Evolutionary conservation across 1,140 invertebrate species (phyloP).

Genomic region (Palaemon carinicauda): DNA sequence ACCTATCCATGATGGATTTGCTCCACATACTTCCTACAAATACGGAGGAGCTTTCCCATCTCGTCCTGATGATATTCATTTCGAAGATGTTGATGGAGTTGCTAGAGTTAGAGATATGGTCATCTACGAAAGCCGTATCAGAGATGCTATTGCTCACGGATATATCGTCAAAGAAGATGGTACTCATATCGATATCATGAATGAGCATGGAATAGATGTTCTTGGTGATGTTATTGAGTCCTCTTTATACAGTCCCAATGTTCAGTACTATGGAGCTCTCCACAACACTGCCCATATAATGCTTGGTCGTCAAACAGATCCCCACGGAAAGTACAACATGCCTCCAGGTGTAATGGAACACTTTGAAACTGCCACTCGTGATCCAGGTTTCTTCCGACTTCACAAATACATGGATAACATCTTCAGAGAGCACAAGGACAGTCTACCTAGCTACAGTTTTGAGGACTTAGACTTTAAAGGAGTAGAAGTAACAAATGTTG

Average conservation of each 20-base stretch:
- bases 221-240: too few relatives aligned
- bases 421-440: too few relatives aligned
- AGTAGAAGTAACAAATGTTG: neutral
- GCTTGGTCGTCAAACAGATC: neutral
- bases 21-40: slow-evolving; percentile 11
- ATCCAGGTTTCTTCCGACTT: neutral
- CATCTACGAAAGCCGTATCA: neutral
- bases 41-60: slow-evolving; percentile 8
- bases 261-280: too few relatives aligned
- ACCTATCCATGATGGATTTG: slow-evolving; percentile 5
- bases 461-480: too few relatives aligned
- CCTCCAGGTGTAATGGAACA: slow-evolving; percentile 24
- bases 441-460: too few relatives aligned
- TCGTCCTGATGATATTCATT: neutral
- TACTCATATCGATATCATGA: neutral
- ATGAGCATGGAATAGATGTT: neutral
- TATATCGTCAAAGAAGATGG: neutral
- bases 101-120: neutral
- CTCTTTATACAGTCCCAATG: too few relatives aligned
- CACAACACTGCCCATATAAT: too few relatives aligned
- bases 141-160: slow-evolving; percentile 1
- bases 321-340: neutral
- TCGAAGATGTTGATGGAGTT: slow-evolving; percentile 6
- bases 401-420: slow-evolving; percentile 28
- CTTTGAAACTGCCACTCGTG: slow-evolving; percentile 14